Conservation (phyloP, 2,113 vertebrate genomes). For the Epinephelus lanceolatus region DNA sequence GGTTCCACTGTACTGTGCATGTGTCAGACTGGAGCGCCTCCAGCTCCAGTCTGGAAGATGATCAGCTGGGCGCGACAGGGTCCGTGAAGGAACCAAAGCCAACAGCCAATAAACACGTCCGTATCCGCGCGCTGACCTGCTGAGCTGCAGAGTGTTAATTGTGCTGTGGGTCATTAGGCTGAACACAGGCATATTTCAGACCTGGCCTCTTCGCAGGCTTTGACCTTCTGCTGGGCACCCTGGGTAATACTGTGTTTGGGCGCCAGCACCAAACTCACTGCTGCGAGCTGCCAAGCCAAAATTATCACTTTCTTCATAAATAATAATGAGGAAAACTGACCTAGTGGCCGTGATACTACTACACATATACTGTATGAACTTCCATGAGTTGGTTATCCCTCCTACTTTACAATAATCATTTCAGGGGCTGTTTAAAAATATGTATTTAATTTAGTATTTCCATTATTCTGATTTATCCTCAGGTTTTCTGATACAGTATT, state of each 20-base stretch:
- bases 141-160: conserved; percentile 78
- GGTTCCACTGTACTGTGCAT: conserved; percentile 54
- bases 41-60: conserved; percentile 74
- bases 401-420: neutral
- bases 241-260: conserved; percentile 53
- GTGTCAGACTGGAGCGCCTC: conserved; percentile 75
- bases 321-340: conserved; percentile 65
- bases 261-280: conserved; percentile 53
- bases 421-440: too few species aligned
- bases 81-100: conserved; percentile 54
- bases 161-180: conserved; percentile 78
- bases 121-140: conserved; percentile 53
- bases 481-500: neutral
- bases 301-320: conserved; percentile 56
- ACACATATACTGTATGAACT: neutral
- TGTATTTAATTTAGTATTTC: neutral
- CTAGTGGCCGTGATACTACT: conserved; percentile 53
- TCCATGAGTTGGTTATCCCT: conserved; percentile 4
- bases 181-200: conserved; percentile 66
- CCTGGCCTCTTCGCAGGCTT: conserved; percentile 50
- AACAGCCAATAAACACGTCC: conserved; percentile 77
- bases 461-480: neutral
- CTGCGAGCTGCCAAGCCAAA: conserved; percentile 49
- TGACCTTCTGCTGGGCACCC: conserved; percentile 67
- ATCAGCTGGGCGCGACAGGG: conserved; percentile 68